Conservation (phyloP, 2,888 invertebrate species). For the Polietes domitor region DNA sequence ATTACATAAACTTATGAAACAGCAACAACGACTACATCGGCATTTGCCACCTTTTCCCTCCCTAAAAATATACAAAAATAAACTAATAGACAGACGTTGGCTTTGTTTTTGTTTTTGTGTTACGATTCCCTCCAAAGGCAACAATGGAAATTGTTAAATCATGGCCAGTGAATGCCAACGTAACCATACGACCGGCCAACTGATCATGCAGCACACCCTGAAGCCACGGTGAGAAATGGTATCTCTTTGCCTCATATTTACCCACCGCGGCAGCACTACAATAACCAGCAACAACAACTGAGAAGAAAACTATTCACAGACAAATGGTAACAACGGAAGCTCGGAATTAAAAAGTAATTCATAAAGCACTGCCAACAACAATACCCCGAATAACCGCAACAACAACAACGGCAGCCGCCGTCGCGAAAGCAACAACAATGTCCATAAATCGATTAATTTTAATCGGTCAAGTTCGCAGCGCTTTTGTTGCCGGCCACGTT, state of each 20-base stretch:
- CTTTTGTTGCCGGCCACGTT: constrained; percentile 13
- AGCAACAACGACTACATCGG: not conserved
- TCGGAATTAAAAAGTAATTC: constrained; percentile 59
- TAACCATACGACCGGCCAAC: constrained; percentile 10
- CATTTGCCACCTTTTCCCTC: constrained; percentile 37
- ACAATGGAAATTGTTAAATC: constrained; percentile 62
- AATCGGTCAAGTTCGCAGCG: constrained; percentile 57
- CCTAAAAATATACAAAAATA: not conserved
- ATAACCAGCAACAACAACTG: not conserved
- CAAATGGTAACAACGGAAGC: constrained; percentile 58
- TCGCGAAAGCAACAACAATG: constrained; percentile 1
- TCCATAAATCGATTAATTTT: constrained; percentile 49
- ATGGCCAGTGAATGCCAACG: constrained; percentile 55
- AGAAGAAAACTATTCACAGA: constrained; percentile 22
- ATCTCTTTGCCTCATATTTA: constrained; percentile 17
- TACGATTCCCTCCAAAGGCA: constrained; percentile 1
- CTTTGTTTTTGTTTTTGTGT: not conserved
- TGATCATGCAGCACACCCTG: constrained; percentile 34
- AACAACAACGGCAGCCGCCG: not conserved
- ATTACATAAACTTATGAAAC: constrained; percentile 37
- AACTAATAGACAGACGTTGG: not conserved
- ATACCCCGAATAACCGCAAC: constrained; percentile 22
- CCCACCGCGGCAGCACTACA: not conserved
- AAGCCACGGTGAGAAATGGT: constrained; percentile 22
- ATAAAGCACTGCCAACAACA: constrained; percentile 32